Evolutionary conservation across 2,888 invertebrate species (phyloP), one percentile per base, ranked within the genome.

Genomic region (Lepas anatifera): DNA sequence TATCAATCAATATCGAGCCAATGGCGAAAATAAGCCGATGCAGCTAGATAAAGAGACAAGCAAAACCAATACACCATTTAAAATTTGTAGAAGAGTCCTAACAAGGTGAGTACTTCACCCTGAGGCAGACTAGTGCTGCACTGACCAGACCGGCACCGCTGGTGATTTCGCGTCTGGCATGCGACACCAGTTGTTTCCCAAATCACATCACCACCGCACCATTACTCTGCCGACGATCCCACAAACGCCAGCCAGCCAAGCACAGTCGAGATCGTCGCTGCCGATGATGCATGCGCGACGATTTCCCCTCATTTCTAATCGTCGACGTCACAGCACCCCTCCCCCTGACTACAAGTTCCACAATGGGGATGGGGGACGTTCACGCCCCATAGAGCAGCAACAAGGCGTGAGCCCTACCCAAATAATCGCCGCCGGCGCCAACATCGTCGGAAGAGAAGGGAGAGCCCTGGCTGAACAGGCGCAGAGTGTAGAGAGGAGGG

Each of bases 351-450:
- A 3, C 52, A 8, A n/a, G n/a, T n/a, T n/a, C n/a, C n/a, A n/a
- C n/a, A n/a, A n/a, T n/a, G n/a, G n/a, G n/a, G n/a, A n/a, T n/a
- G n/a, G n/a, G n/a, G n/a, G n/a, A n/a, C n/a, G 29, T 52, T 52
- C 52, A 52, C 52, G 52, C 52, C 52, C 52, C 52, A 52, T 52
- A 16, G 52, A 52, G 52, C 22, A 16, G 25, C 52, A 52, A 52
- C 52, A 52, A 52, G 52, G 52, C 52, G 52, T 52, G 52, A 52
- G 52, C 39, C 13, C 52, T 10, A 27, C 52, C 52, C 27, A 52
- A 52, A 52, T 52, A 52, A 52, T 52, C 52, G 52, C 13, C 52
- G n/a, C n/a, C n/a, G n/a, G n/a, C n/a, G n/a, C n/a, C n/a, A n/a
- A n/a, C n/a, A n/a, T n/a, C n/a, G n/a, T n/a, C n/a, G n/a, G n/a